Base-by-base conservation (phyloP, 2,113 vertebrate species). In the Regulus satrapa region DNA sequence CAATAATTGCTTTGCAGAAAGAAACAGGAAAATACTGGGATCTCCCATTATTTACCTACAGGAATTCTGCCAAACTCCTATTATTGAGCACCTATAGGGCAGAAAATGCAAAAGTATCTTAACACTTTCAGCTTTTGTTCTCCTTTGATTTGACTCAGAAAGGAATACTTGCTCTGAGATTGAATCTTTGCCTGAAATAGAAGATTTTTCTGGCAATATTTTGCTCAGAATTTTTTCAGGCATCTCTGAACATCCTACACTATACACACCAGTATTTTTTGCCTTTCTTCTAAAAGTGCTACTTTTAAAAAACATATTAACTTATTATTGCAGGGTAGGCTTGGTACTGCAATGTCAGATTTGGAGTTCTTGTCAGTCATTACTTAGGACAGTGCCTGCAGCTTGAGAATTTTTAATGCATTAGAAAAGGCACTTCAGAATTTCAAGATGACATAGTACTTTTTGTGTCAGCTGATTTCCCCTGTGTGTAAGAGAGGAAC, bases 51-150 rank as follows among this genome's bases (percentile, higher is more conserved):
- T 20, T 62, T 38, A 10, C 12, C 10, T 59, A 26, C 6, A 4
- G 6, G 6, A 61, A 63, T 64, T 76, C 23, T 80, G 11, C 17
- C 28, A 49, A 26, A 58, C 6, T 20, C 24, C 7, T 12, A 10
- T 34, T 82, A 32, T 10, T 68, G 29, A 10, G 2, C 5, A 14
- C 12, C 11, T n/a, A 5, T 4, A 34, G 12, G 5, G 3, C 36
- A 82, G 4, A 25, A 8, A 69, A 9, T 32, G 5, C 3, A 26
- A 25, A 69, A 52, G 8, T 28, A 10, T 21, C 23, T 32, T 66
- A 56, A 40, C 3, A 21, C 0, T 43, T 41, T 18, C 14, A 19
- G 3, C 1, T 10, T 3, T 24, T 18, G 8, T 32, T 51, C 23
- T 51, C 5, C 3, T 23, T 38, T 17, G 11, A 63, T 14, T 9